Conservation (phyloP, 1,140 invertebrate genomes). For the Zaprionus tsacasi region DNA sequence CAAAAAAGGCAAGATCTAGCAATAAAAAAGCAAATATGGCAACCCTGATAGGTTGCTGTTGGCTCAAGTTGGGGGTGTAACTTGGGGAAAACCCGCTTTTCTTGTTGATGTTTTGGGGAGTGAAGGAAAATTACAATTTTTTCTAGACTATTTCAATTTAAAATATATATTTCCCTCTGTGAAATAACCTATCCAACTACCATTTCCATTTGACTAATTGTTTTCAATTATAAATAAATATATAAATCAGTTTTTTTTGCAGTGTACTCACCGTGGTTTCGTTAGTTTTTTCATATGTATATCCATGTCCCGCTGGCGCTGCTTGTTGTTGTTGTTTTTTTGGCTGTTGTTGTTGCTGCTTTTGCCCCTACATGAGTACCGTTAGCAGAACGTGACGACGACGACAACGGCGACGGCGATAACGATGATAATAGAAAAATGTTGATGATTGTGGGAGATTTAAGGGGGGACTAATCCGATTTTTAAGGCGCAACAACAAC, state of each 20-base stretch:
- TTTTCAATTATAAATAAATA: background rate
- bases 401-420: background rate
- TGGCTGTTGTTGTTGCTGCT: constrained; percentile 34
- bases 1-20: no score
- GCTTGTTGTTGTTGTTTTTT: constrained; percentile 36
- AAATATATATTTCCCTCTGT: no score
- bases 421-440: background rate
- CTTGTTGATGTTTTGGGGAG: constrained; percentile 9
- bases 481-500: constrained; percentile 34
- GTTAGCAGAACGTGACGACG: background rate
- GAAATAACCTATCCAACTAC: no score
- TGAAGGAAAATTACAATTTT: background rate
- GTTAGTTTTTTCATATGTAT: constrained; percentile 78
- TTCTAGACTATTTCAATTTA: no score
- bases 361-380: constrained; percentile 47
- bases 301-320: constrained; percentile 63
- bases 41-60: background rate
- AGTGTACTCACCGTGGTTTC: constrained; percentile 67
- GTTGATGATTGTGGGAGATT: background rate
- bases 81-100: constrained; percentile 25
- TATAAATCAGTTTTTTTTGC: background rate
- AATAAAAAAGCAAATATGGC: no score
- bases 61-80: background rate
- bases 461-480: constrained; percentile 43
- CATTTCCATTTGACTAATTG: background rate